Base-by-base conservation (phyloP, 2,888 invertebrate species). In the Lasioglossum lativentre region DNA sequence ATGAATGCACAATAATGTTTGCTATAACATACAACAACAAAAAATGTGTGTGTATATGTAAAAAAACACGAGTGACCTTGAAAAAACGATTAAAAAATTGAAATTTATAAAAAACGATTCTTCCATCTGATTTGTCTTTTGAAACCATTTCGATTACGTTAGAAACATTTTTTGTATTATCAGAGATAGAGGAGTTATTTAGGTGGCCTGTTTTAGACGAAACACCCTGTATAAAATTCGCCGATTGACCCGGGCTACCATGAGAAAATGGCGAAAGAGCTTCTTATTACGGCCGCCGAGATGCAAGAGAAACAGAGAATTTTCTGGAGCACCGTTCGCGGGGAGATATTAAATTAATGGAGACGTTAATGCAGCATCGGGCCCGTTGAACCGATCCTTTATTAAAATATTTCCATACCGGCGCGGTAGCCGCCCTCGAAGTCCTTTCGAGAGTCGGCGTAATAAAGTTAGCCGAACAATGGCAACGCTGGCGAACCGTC, bases 381-480 rank as follows among this genome's bases (percentile, higher is more conserved):
- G 34, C 34, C 30, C 23, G 30, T 38, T 66, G 66, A 66, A 34
- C 23, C 38, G 70, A 71, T 71, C 23, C 70, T 34, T 70, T 66
- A 66, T 66, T 66, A 66, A 66, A 66, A 66, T 66, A 66, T 66
- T 66, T 66, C 66, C 34, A 66, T 34, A 23, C 34, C 23, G 1
- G 23, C 3, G 23, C 23, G 23, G 19, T 19, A 34, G 66, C 19
- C 30, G 23, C 34, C 8, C 34, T 23, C 34, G 10, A 34, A 66
- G 66, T 66, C 66, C 34, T 66, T 66, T 23, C 66, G 66, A 34
- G 66, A 66, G 66, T 23, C 70, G n/a, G 34, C 70, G 70, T 71
- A 71, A 71, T 71, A 71, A 71, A 71, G 70, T 71, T 71, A 34
- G 38, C 23, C 38, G 70, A 71, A 40, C 70, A 71, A 71, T 40